Conservation (phyloP, 1,140 invertebrate genomes). For the Eurytemora carolleeae region DNA sequence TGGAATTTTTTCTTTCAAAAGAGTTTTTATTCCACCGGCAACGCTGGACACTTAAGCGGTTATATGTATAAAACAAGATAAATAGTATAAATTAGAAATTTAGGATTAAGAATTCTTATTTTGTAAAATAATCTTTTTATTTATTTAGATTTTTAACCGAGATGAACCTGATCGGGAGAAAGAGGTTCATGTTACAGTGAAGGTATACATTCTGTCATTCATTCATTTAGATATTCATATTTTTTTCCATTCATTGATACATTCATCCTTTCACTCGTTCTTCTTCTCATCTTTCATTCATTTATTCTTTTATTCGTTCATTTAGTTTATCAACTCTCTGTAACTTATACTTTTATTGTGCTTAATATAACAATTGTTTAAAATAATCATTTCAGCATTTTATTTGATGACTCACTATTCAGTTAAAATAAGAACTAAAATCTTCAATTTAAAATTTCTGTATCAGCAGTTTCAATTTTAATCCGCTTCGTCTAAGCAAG, state of each 20-base stretch:
- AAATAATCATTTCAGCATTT: no score
- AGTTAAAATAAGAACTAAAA: no score
- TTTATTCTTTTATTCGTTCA: no score
- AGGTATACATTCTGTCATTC: slow-evolving; percentile 22
- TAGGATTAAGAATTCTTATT: background rate
- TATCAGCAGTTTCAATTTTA: no score
- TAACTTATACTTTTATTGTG: background rate
- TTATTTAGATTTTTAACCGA: slow-evolving; percentile 45
- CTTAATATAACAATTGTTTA: background rate
- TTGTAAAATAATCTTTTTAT: slow-evolving; percentile 13
- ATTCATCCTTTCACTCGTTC: no score
- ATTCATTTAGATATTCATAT: background rate
- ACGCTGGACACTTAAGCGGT: background rate
- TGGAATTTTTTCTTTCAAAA: no score
- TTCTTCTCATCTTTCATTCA: no score
- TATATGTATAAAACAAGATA: background rate
- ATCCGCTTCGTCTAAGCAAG: no score
- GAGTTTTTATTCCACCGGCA: no score
- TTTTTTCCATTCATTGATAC: background rate
- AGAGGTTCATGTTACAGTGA: slow-evolving; percentile 51
- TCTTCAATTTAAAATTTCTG: no score
- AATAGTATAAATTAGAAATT: background rate
- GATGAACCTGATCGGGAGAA: slow-evolving; percentile 67
- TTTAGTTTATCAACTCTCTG: no score
- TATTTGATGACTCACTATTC: no score